Conservation (phyloP, 2,113 vertebrate genomes). For the Hippoglossus stenolepis region DNA sequence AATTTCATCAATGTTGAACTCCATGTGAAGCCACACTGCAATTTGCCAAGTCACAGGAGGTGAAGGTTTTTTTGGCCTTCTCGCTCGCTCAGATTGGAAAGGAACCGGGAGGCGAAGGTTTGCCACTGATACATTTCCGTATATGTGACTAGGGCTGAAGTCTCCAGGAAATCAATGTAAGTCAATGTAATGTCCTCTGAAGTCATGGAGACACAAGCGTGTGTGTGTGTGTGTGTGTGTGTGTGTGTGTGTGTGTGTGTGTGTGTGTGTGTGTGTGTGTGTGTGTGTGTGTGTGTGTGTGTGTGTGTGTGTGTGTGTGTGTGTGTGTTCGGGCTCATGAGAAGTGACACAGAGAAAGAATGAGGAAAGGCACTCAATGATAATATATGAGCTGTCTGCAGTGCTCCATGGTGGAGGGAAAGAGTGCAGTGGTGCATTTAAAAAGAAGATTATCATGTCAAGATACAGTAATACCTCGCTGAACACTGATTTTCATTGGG, state of each 20-base stretch:
- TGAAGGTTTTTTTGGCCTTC: no score
- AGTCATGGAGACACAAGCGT: no score
- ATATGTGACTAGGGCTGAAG: no score
- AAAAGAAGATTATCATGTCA: constrained; percentile 84
- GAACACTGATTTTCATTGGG: constrained; percentile 64
- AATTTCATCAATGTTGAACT: background rate
- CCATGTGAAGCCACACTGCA: background rate
- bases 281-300: background rate
- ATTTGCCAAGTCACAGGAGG: no score
- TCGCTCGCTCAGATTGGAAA: no score
- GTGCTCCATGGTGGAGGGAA: constrained; percentile 45
- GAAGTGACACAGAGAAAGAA: constrained; percentile 60
- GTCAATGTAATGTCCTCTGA: no score
- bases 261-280: constrained; percentile 12
- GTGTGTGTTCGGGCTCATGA: constrained; percentile 20
- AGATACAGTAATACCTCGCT: constrained; percentile 76
- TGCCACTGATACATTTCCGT: no score
- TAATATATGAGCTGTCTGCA: constrained; percentile 80
- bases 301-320: constrained; percentile 12
- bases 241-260: constrained; percentile 10
- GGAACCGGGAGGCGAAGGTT: no score
- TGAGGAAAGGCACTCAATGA: constrained; percentile 73
- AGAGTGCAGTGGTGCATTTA: constrained; percentile 76
- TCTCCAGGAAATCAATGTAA: no score
- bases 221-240: no score